Evolutionary conservation across 2,888 invertebrate species (phyloP), one percentile per base, ranked within the genome.

Genomic region (Chrysodeixis includens): DNA sequence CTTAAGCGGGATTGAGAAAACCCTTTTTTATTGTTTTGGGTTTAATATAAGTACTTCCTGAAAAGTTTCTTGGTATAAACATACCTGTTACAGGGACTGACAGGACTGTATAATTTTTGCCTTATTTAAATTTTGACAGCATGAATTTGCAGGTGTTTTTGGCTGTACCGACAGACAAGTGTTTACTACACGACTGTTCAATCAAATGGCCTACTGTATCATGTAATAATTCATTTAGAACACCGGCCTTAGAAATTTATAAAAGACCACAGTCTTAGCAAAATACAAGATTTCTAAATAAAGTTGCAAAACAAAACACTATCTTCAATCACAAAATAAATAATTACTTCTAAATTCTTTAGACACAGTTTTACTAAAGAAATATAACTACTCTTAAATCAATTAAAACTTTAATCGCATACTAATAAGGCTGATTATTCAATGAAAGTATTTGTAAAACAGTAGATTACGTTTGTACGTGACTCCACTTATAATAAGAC

Each of bases 21-120:
- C 74, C 73, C 69, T 74, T 77, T 73, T 77, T 74, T 20, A 49
- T 49, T 49, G 46, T 49, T 49, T 49, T 10, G 46, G 46, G 46
- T 49, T 49, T 49, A 49, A 12, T 49, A 49, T 49, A 49, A 49
- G 46, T 49, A 49, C 46, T 49, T 49, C 46, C 16, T 49, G 5
- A 46, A 20, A 46, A 18, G 5, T 49, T 20, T 5, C 18, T 49
- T 18, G 10, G 46, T 49, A 20, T 40, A 12, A 14, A 35, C 35
- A 14, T 40, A 40, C 40, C 40, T 40, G 40, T 0, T 40, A n/a
- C 40, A n/a, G n/a, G 40, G 6, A 0, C 1, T n/a, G 40, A 1
- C 5, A 40, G n/a, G 14, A 40, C n/a, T n/a, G 40, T 40, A 40
- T 40, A 40, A 40, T 40, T 40, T 40, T 32, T 10, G 32, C 10